Evolutionary conservation across 2,797 vertebrate genomes (phyloP).

Genomic region (Sorex maritimensis): DNA sequence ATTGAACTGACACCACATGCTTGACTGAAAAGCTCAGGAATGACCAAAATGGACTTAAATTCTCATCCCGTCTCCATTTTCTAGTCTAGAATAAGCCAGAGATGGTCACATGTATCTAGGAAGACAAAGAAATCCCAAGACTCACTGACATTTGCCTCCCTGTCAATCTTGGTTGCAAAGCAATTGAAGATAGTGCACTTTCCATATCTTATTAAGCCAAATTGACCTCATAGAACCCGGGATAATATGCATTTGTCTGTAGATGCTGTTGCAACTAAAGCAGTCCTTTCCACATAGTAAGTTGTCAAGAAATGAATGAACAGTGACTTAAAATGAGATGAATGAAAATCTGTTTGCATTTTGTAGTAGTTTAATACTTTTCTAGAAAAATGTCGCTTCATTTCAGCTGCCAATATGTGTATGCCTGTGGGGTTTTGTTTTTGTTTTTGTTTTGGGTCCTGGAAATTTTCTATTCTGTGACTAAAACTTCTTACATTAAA

Average conservation of each 20-base stretch:
- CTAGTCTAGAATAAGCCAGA: slow-evolving; percentile 18
- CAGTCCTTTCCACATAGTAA: slow-evolving; percentile 36
- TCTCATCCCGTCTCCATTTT: not conserved
- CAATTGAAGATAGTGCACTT: slow-evolving; percentile 41
- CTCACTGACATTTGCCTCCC: not conserved
- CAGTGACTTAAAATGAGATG: slow-evolving; percentile 70
- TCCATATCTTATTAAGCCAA: slow-evolving; percentile 24
- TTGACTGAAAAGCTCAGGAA: not conserved
- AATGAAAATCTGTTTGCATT: slow-evolving; percentile 75
- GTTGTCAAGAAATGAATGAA: slow-evolving; percentile 63
- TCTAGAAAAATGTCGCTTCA: slow-evolving; percentile 60
- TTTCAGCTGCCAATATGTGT: slow-evolving; percentile 66
- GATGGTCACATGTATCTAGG: not conserved
- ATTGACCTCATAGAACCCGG: not conserved
- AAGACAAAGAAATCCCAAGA: slow-evolving; percentile 26
- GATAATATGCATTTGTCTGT: slow-evolving; percentile 11
- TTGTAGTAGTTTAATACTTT: slow-evolving; percentile 64
- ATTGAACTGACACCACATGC: not conserved
- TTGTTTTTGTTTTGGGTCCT: slow-evolving; percentile 51
- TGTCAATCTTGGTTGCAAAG: slow-evolving; percentile 18
- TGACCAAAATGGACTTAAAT: not conserved
- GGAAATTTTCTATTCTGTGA: slow-evolving; percentile 41
- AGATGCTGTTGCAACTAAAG: slow-evolving; percentile 41
- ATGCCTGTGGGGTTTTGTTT: slow-evolving; percentile 31
- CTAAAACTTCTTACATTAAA: slow-evolving; percentile 23